Conservation (phyloP, 2,113 vertebrate species). For the Dasyurus viverrinus region DNA sequence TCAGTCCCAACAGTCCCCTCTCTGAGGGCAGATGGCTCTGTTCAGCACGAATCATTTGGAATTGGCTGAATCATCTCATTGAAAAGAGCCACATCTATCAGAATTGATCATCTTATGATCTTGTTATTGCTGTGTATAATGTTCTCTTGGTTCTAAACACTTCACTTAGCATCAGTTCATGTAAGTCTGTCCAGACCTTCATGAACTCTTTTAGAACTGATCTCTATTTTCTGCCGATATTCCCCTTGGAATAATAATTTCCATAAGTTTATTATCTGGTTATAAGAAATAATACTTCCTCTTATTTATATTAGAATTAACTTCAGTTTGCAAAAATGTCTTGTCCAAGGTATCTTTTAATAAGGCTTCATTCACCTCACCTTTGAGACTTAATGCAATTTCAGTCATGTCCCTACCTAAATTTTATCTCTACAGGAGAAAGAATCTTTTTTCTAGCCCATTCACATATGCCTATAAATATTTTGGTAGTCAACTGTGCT, state of each 20-base stretch:
- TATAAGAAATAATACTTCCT: neutral
- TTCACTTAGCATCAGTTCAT: too few relatives aligned
- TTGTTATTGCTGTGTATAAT: too few relatives aligned
- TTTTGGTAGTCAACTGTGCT: neutral
- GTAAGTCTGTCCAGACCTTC: too few relatives aligned
- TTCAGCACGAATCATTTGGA: too few relatives aligned
- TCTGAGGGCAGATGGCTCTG: too few relatives aligned
- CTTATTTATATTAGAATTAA: neutral
- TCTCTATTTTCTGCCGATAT: neutral
- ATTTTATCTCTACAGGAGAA: neutral
- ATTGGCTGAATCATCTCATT: too few relatives aligned
- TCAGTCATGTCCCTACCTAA: neutral
- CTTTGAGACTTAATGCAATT: neutral
- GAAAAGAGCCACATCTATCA: too few relatives aligned
- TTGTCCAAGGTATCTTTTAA: neutral
- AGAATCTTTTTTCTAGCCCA: neutral
- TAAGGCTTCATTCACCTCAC: neutral
- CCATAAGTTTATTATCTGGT: neutral
- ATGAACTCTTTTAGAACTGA: neutral
- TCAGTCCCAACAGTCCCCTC: too few relatives aligned
- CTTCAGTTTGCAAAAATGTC: neutral
- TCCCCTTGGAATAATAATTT: neutral
- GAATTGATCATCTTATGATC: too few relatives aligned
- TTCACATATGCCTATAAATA: neutral
- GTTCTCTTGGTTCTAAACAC: too few relatives aligned